phyloP scores from a whole-genome alignment of 2,797 vertebrate genomes.

The Lacerta viridis region DNA sequence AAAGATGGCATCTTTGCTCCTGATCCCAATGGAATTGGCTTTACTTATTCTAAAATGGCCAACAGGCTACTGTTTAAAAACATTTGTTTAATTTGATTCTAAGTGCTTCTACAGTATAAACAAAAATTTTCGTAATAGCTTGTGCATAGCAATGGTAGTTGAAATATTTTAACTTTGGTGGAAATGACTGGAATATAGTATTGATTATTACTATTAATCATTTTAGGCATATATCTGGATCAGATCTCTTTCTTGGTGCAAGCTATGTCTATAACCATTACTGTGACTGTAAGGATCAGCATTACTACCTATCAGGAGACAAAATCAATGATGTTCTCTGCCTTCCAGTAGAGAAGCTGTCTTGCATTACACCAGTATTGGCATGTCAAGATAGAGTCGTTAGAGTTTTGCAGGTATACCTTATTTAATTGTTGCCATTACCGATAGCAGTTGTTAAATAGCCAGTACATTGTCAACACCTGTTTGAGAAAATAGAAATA shows the following conservation, averaged over 20 bases:
- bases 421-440: constrained; percentile 38
- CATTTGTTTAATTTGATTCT: neutral
- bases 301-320: constrained; percentile 96
- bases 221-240: constrained; percentile 92
- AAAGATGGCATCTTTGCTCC: neutral
- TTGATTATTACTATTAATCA: constrained; percentile 47
- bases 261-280: constrained; percentile 99
- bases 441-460: neutral
- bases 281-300: constrained; percentile 96
- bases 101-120: neutral
- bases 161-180: neutral
- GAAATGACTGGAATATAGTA: neutral
- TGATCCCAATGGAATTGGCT: neutral
- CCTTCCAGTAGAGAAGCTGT: constrained; percentile 87
- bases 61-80: neutral
- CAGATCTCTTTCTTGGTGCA: constrained; percentile 96
- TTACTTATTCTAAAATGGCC: neutral
- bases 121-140: neutral
- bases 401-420: constrained; percentile 89
- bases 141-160: neutral
- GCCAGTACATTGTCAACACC: neutral
- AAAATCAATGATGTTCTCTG: constrained; percentile 96
- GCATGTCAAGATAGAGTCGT: constrained; percentile 96
- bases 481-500: constrained; percentile 3
- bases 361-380: constrained; percentile 84